Conservation (phyloP, 2,797 vertebrate genomes). For the Lacerta bilineata region DNA sequence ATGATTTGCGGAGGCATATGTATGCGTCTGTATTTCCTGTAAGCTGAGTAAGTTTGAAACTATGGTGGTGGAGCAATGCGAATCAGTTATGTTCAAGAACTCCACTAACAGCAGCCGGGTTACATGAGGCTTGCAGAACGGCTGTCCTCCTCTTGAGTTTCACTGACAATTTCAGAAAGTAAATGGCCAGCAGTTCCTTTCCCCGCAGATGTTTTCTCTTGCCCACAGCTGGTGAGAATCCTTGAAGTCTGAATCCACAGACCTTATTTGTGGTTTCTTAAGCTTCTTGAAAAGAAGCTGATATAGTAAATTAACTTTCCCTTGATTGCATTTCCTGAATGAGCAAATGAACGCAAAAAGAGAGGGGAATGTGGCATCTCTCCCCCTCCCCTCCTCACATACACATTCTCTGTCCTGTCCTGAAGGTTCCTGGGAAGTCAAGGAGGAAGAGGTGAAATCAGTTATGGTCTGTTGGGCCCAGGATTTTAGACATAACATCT, state of each 20-base stretch:
- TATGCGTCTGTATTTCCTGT: not conserved
- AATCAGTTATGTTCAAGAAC: conserved; percentile 52
- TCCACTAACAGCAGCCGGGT: conserved; percentile 26
- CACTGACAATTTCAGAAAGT: conserved; percentile 54
- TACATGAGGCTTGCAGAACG: conserved; percentile 37
- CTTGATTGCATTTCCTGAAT: not conserved
- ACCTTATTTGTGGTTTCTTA: conserved; percentile 43
- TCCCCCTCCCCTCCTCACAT: not conserved
- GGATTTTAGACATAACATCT: too few relatives aligned
- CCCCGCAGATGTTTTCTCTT: conserved; percentile 69
- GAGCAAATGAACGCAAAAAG: rapidly evolving
- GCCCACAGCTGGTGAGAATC: conserved; percentile 55
- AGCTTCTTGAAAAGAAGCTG: conserved; percentile 20
- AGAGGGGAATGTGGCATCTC: not conserved
- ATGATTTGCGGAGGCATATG: not conserved
- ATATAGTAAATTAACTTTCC: not conserved
- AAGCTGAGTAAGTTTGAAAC: not conserved
- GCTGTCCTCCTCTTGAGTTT: conserved; percentile 56
- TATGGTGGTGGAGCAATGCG: conserved; percentile 15
- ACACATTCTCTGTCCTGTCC: too few relatives aligned
- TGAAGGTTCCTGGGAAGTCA: too few relatives aligned
- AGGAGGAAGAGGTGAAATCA: too few relatives aligned
- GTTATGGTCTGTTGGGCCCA: too few relatives aligned
- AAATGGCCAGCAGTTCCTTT: conserved; percentile 50
- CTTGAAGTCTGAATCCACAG: conserved; percentile 54